Evolutionary conservation across 2,113 vertebrate species (phyloP), one percentile per base, ranked within the genome.

Genomic region (Peromyscus californicus): DNA sequence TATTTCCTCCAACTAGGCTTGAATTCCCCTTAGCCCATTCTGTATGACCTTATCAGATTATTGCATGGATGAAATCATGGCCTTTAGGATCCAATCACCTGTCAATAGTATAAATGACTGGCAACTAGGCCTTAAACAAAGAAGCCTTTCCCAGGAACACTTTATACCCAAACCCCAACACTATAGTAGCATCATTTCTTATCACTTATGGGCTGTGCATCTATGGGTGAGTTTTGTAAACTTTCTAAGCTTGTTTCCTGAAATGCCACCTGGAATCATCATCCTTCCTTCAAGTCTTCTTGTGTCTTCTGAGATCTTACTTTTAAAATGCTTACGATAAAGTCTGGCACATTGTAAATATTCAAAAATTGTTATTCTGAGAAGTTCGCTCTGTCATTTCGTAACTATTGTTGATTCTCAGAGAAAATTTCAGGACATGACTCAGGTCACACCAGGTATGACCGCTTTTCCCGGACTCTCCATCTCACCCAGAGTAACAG

Each of bases 281-380:
- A 57, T 78, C 48, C 67, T 21, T 83, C 7, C 69, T 92, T 54
- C 80, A 33, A 57, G 67, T 75, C 42, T 42, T 89, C 51, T 45
- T 70, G 1, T 70, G 1, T 67, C 79, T 80, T 92, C 57, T 1
- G 12, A 96, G 72, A 39, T 31, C 59, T 54, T 82, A 5, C 63
- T 33, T 79, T 79, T 84, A 69, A 74, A 78, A 85, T 84, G 54
- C 75, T 85, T 72, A 76, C 5, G 29, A 78, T 59, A 96, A 90
- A 90, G 36, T 36, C 61, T 90, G 51, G 45, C 33, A 87, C 21
- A 7, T 48, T 36, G 10, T 61, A 39, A 95, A 48, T 42, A 31
- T 59, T 39, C 70, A 45, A 69, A 76, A 78, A 42, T 57, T 42
- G 29, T 76, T 54, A 61, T 92, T 5, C 63, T 63, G 36, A 67